phyloP scores from a whole-genome alignment of 2,113 vertebrate species.

The Turnix velox region DNA sequence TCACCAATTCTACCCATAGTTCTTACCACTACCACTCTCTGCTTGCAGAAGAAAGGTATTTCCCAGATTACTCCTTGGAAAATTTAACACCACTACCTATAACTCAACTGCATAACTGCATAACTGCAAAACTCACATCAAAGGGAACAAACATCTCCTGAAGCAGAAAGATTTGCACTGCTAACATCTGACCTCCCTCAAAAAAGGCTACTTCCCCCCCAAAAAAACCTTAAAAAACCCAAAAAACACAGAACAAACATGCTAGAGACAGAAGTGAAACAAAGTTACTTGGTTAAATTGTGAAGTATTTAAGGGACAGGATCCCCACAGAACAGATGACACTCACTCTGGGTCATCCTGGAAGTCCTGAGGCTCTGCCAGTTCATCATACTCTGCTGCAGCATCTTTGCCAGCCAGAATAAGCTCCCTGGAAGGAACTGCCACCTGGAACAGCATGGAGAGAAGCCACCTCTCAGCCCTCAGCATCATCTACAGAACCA shows the following conservation, averaged over 20 bases:
- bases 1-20: too few relatives aligned
- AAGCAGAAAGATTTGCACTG: neutral
- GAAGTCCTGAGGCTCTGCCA: conserved; percentile 96
- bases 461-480: neutral
- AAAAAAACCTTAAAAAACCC: neutral
- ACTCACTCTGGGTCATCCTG: conserved; percentile 98
- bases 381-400: conserved; percentile 94
- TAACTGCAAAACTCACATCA: neutral
- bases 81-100: neutral
- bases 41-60: neutral
- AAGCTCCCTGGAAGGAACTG: conserved; percentile 88
- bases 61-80: neutral
- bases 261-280: neutral
- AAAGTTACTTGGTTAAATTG: neutral
- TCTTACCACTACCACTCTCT: neutral
- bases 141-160: neutral
- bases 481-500: neutral
- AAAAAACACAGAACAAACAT: neutral
- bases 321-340: neutral
- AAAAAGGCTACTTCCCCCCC: neutral
- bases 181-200: neutral
- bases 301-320: neutral
- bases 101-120: neutral
- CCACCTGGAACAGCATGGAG: conserved; percentile 72
- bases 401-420: conserved; percentile 93